Evolutionary conservation across 2,888 invertebrate species (phyloP).

Genomic region (Andrena praecox): DNA sequence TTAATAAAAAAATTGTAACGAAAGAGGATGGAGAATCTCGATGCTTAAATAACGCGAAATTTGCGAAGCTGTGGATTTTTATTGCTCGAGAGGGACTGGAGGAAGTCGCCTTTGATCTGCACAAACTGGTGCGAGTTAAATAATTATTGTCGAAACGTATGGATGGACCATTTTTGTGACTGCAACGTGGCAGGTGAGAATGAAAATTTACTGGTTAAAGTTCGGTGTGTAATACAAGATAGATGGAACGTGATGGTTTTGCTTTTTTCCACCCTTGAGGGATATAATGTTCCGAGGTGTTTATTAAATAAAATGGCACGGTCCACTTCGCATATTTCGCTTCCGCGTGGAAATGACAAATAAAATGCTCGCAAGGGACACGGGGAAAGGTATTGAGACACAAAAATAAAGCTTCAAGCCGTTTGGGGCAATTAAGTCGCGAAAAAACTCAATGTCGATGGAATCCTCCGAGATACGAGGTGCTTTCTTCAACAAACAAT

Average conservation of each 20-base stretch:
- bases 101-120: background rate
- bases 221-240: too few species aligned
- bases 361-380: constrained; percentile 21
- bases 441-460: background rate
- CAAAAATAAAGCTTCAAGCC: constrained; percentile 25
- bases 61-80: constrained; percentile 23
- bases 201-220: background rate
- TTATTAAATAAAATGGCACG: background rate
- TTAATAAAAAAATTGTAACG: constrained; percentile 29
- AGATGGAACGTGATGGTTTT: background rate
- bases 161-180: too few species aligned
- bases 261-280: background rate
- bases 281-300: background rate
- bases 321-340: constrained; percentile 51
- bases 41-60: constrained; percentile 17
- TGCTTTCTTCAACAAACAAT: background rate
- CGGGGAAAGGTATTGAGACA: background rate
- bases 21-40: constrained; percentile 27
- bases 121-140: background rate
- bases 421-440: constrained; percentile 12
- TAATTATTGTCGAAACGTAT: background rate
- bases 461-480: constrained; percentile 45
- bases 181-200: background rate
- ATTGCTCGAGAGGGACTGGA: too few species aligned
- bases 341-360: constrained; percentile 18